Evolutionary conservation across 1,140 invertebrate species (phyloP).

Genomic region (Zeugodacus cucurbitae): DNA sequence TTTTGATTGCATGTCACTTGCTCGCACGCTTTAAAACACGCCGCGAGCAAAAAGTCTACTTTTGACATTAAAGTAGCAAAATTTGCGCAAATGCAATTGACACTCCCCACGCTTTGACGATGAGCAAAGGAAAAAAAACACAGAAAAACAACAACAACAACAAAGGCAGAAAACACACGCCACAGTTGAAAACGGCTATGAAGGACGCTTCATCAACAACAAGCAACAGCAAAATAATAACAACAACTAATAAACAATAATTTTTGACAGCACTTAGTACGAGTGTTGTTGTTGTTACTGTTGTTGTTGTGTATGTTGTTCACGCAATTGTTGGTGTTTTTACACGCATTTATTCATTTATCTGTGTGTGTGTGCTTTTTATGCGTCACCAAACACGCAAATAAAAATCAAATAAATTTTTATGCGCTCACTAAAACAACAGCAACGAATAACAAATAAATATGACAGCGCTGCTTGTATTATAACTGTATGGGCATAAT

Average conservation of each 20-base stretch:
- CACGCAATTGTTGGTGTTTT: not conserved
- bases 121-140: not conserved
- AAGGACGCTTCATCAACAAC: not conserved
- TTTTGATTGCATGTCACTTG: not conserved
- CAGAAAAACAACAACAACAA: too few species aligned
- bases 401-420: slow-evolving; percentile 17
- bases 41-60: not conserved
- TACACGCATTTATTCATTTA: not conserved
- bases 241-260: not conserved
- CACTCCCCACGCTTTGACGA: not conserved
- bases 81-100: not conserved
- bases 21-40: not conserved
- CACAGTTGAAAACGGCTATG: not conserved
- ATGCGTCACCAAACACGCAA: not conserved
- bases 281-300: not conserved
- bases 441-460: too few species aligned
- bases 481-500: not conserved
- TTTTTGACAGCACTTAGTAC: not conserved
- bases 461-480: not conserved
- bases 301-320: not conserved
- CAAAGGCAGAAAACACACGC: too few species aligned
- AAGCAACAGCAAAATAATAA: not conserved
- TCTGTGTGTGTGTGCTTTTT: not conserved
- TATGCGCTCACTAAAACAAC: not conserved
- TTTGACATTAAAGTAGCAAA: not conserved